Base-by-base conservation (phyloP, 2,113 vertebrate species). In the Amia ocellicauda region DNA sequence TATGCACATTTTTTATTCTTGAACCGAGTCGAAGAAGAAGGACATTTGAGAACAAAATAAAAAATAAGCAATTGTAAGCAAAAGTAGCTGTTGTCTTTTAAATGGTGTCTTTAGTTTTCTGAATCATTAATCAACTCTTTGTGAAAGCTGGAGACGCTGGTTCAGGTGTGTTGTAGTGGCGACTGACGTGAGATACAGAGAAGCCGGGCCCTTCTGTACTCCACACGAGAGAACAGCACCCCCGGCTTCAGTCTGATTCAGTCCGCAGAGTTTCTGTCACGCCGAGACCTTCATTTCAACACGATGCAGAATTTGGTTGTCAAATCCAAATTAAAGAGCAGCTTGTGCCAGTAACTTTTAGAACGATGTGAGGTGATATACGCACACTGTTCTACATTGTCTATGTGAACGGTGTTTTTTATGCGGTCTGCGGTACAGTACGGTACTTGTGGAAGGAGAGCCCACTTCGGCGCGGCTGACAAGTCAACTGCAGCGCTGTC, bases 401-500 rank as follows among this genome's bases (percentile, higher is more conserved):
- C 28, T 58, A 31, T 56, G 66, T 60, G 47, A 60, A 66, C 72
- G 64, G 68, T 61, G 52, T 63, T 63, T 67, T 61, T 36, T 5
- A 36, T 36, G 54, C 58, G 61, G 66, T 40, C 26, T 57, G 58
- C 43, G 17, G 31, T 36, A 11, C 31, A 36, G 5, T 36, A 63
- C 63, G 60, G 49, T 42, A 58, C 60, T 63, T 55, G 45, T 36
- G 29, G 5, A 22, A 23, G 5, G 11, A 28, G 51, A 31, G 55
- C 28, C 36, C 69, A 58, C 61, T 64, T 68, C 51, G 60, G 45
- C n/a, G 60, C 68, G 73, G 57, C 70, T 53, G 28, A 64, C 41
- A 47, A 73, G 73, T 77, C 75, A 75, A 60, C 10, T 59, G 62
- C 57, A 66, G 66, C 73, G 63, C 69, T 70, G 71, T 77, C 57